Base-by-base conservation (phyloP, 2,888 invertebrate genomes). In the Choristoneura rosaceana region DNA sequence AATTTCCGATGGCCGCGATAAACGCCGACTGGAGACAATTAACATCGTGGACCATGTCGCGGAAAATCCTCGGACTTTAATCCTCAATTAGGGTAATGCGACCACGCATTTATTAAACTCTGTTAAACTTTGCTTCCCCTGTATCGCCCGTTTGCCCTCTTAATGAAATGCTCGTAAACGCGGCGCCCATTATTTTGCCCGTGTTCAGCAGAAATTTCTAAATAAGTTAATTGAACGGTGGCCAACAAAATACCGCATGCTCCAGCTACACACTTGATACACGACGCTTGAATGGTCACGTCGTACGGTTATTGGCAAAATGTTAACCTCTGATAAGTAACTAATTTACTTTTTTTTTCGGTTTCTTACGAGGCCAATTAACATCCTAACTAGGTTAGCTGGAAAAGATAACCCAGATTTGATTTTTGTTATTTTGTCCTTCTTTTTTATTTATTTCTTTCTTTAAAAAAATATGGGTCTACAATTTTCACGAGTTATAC, bases 1-100 rank as follows among this genome's bases (percentile, higher is more conserved):
- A 90, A 90, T 90, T 89, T 84, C 80, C 81, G 80, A 84, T 81
- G 87, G 87, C 82, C 82, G 80, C 83, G 84, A 87, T 89, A 89
- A 87, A 84, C 81, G 82, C 76, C 82, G 79, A 82, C 81, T 80
- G 82, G 81, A 83, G 84, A 86, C 86, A 84, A 83, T 83, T 82
- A 85, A 83, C 84, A 84, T 83, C 81, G 82, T 78, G 82, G 82
- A 80, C 80, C 78, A 82, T 80, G 83, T 82, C 82, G 80, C 78
- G 76, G 79, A 79, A 83, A 85, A 86, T 83, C 81, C 83, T 82
- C 81, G 79, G 82, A 80, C 79, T 83, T 83, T 83, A 85, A 83
- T 83, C 82, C 79, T 77, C 83, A 88, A 87, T 89, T 88, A 89
- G 80, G 80, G 77, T 86, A 85, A 88, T 86, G 86, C 79, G 76